A percentile compares a stretch with the other conserved stretches of the same genome.
Evolutionary conservation across 2,113 vertebrate genomes (phyloP).

Genomic region (Triplophysa tibetana): DNA sequence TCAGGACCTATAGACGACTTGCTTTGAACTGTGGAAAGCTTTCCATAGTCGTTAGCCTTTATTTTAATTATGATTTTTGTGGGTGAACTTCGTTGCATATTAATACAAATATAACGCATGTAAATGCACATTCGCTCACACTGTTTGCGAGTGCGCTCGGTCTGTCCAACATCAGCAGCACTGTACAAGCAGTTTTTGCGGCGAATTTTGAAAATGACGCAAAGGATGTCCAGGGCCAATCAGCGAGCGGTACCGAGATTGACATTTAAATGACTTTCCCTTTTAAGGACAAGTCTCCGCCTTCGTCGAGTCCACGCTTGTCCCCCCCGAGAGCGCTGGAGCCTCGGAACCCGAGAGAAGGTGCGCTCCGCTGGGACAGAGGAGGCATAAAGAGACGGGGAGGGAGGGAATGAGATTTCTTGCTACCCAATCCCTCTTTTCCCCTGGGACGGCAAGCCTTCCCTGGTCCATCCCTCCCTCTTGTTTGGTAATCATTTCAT

Average conservation of each 20-base stretch:
- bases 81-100: background rate
- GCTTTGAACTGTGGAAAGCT: background rate
- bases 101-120: background rate
- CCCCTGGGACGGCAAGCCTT: conserved; percentile 74
- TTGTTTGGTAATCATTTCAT: conserved; percentile 79
- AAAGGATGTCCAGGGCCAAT: conserved; percentile 61
- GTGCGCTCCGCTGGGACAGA: conserved; percentile 76
- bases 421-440: conserved; percentile 73
- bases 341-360: conserved; percentile 73
- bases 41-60: background rate
- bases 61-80: background rate
- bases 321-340: conserved; percentile 66
- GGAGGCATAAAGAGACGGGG: conserved; percentile 73
- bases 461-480: conserved; percentile 74
- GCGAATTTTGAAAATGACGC: conserved; percentile 63
- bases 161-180: conserved; percentile 29
- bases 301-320: conserved; percentile 56
- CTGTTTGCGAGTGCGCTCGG: conserved; percentile 10
- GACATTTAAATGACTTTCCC: conserved; percentile 61
- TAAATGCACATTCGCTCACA: background rate
- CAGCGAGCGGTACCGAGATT: conserved; percentile 10
- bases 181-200: conserved; percentile 45
- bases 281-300: conserved; percentile 66
- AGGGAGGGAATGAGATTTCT: conserved; percentile 71
- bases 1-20: background rate